Evolutionary conservation across 2,888 invertebrate species (phyloP), one percentile per base, ranked within the genome.

Genomic region (Troides oblongomaculatus): DNA sequence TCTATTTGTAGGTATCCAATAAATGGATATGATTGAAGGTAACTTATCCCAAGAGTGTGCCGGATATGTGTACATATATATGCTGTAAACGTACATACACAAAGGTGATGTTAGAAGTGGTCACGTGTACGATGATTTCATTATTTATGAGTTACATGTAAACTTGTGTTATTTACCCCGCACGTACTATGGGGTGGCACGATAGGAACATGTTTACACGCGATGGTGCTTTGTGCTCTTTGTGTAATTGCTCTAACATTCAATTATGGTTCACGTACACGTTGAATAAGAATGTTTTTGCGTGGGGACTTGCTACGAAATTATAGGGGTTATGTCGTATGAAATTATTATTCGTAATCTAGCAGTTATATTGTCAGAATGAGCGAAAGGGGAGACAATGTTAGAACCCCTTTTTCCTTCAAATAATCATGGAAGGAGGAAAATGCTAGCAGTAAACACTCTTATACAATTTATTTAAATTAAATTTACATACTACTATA

Each of bases 211-310:
- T 60, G 64, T 58, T 58, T 18, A 53, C 68, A 68, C 68, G 68
- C 68, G 68, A 68, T 23, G 39, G 39, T 53, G 63, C 63, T 59
- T 58, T 58, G 46, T 58, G 63, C 30, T 68, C 21, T 56, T n/a
- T 63, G 39, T 39, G 53, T 67, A 71, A 67, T 66, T 67, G 64
- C 57, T 57, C 36, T 36, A 62, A 59, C 60, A 64, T 68, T 68
- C 68, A 63, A 68, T 68, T 68, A 68, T n/a, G 25, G 59, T 18
- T 36, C 39, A 53, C 59, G 58, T 68, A 43, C 63, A 63, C 1
- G 39, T 60, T 60, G 53, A 68, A 64, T 53, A 64, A 64, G n/a
- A 68, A 23, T 43, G 36, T 59, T 63, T 67, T 68, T 39, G 59
- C 4, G 6, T 7, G 58, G 30, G 58, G 43, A 62, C 46, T 30